phyloP scores from a whole-genome alignment of 2,888 invertebrate genomes.

The Carpatolechia fugitivella region DNA sequence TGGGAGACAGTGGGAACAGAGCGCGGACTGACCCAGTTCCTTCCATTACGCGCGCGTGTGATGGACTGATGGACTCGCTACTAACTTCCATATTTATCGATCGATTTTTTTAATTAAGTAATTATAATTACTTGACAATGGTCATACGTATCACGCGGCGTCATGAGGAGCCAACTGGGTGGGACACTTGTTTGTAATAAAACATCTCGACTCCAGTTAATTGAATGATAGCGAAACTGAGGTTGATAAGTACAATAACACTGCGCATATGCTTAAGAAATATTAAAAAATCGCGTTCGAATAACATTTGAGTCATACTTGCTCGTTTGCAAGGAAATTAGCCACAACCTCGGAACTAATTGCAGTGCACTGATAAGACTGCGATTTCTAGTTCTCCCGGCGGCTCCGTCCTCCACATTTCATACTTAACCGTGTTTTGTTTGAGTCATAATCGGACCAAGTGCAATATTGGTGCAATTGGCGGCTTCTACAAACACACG shows the following conservation, averaged over 20 bases:
- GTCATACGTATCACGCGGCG: constrained; percentile 5
- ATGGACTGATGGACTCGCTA: not conserved
- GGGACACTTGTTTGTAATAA: constrained; percentile 14
- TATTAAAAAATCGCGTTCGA: not conserved
- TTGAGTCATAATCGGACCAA: not conserved
- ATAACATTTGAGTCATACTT: not conserved
- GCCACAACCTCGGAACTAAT: constrained; percentile 26
- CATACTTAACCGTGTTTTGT: constrained; percentile 20
- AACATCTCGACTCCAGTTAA: constrained; percentile 30
- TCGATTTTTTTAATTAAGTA: constrained; percentile 6
- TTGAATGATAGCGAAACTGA: constrained; percentile 40
- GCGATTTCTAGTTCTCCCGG: constrained; percentile 28
- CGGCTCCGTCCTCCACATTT: constrained; percentile 19
- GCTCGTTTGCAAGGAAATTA: constrained; percentile 1
- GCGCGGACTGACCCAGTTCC: constrained; percentile 4
- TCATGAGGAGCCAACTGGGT: constrained; percentile 28
- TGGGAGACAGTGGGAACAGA: not conserved
- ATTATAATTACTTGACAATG: not conserved
- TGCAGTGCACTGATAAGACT: constrained; percentile 28
- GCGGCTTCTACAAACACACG: not conserved
- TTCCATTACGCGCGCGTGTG: constrained; percentile 11
- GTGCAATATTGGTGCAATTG: too few relatives aligned
- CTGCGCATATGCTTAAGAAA: not conserved
- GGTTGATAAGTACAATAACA: constrained; percentile 34
- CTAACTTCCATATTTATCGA: constrained; percentile 8